phyloP scores from a whole-genome alignment of 2,888 invertebrate species.

The Tetranychus truncatus region DNA sequence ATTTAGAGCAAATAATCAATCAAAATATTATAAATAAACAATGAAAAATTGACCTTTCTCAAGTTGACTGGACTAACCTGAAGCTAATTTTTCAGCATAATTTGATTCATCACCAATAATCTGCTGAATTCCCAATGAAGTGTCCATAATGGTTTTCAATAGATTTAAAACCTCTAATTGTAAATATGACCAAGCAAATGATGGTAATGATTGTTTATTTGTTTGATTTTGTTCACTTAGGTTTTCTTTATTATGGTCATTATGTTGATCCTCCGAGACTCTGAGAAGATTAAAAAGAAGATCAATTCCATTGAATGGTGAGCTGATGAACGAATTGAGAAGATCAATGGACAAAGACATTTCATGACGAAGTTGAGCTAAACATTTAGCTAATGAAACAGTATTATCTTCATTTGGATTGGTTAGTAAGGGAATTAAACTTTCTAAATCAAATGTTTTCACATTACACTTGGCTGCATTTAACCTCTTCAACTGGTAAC shows the following conservation, averaged over 20 bases:
- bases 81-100: conserved; percentile 34
- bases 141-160: conserved; percentile 35
- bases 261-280: neutral
- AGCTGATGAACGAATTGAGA: neutral
- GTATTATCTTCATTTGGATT: conserved; percentile 5
- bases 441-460: neutral
- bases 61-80: conserved; percentile 30
- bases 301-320: conserved; percentile 2
- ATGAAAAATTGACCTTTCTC: no score
- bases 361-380: conserved; percentile 4
- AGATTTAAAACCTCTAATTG: conserved; percentile 36
- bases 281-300: conserved; percentile 8
- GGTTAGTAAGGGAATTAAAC: neutral
- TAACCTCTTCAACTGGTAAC: neutral
- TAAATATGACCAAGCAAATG: conserved; percentile 30
- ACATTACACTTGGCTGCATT: neutral
- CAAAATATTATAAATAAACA: no score
- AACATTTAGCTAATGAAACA: neutral
- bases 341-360: neutral
- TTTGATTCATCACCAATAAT: conserved; percentile 31
- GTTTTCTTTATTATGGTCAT: neutral
- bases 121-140: conserved; percentile 34
- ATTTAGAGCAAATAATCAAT: no score
- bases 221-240: neutral
- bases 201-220: neutral